Evolutionary conservation across 2,888 invertebrate species (phyloP).

Genomic region (Lycocerus yunnanus): DNA sequence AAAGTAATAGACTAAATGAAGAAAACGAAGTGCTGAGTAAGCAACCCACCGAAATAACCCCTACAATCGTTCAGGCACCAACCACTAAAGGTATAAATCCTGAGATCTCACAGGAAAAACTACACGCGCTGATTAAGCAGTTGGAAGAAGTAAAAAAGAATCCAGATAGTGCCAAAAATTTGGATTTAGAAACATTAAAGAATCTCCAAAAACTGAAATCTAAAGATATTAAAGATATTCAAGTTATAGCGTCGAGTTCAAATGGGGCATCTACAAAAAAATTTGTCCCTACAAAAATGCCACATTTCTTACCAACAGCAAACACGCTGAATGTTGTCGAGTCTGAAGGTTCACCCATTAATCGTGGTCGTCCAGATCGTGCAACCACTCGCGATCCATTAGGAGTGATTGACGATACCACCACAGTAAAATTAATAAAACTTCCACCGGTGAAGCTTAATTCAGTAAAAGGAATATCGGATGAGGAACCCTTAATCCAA

Average conservation of each 20-base stretch:
- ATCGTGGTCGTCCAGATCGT: constrained; percentile 22
- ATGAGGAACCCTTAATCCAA: constrained; percentile 48
- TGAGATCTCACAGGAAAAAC: constrained; percentile 44
- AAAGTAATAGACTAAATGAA: constrained; percentile 13
- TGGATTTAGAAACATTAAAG: constrained; percentile 47
- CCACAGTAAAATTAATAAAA: constrained; percentile 33
- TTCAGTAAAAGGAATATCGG: constrained; percentile 50
- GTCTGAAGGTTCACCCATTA: constrained; percentile 22
- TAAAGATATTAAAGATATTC: not conserved
- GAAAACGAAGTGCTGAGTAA: constrained; percentile 13
- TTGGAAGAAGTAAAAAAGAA: constrained; percentile 50
- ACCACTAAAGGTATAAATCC: constrained; percentile 30
- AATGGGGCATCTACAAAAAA: constrained; percentile 23
- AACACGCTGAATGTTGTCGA: not conserved
- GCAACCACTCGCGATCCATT: constrained; percentile 37
- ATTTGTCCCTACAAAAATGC: constrained; percentile 7
- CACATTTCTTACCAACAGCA: constrained; percentile 3
- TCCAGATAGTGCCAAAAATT: constrained; percentile 44
- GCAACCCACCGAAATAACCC: constrained; percentile 45
- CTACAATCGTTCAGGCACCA: constrained; percentile 45
- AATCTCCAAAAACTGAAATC: constrained; percentile 38
- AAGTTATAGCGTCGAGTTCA: constrained; percentile 25
- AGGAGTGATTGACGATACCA: constrained; percentile 20
- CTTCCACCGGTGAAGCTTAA: constrained; percentile 51
- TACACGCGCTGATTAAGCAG: constrained; percentile 47